Evolutionary conservation across 2,113 vertebrate genomes (phyloP).

Genomic region (Micronycteris hirsuta): DNA sequence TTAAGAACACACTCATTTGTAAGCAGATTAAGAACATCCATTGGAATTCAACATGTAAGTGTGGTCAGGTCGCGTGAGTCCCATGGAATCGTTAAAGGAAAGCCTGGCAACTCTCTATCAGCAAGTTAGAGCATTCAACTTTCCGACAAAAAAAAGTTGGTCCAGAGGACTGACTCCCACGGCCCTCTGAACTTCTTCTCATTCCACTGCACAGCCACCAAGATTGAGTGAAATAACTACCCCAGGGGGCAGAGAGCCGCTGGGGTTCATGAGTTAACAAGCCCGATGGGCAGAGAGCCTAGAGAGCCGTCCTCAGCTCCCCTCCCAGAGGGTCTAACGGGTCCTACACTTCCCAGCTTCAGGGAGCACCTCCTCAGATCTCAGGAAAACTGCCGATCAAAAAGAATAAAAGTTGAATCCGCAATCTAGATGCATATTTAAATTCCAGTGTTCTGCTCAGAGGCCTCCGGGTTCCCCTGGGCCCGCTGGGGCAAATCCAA

Average conservation of each 20-base stretch:
- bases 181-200: not conserved
- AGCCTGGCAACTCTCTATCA: not conserved
- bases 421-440: not conserved
- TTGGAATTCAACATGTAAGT: constrained; percentile 22
- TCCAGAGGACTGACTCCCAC: not conserved
- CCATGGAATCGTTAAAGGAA: not conserved
- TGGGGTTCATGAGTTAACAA: not conserved
- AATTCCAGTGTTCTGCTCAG: not conserved
- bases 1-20: constrained; percentile 14
- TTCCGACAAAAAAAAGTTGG: not conserved
- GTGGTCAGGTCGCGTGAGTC: not conserved
- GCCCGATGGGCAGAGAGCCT: accelerated
- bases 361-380: not conserved
- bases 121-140: not conserved
- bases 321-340: not conserved
- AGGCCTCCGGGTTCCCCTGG: not conserved
- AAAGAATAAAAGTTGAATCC: not conserved
- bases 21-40: not conserved
- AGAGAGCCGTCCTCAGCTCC: not conserved
- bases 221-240: not conserved
- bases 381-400: not conserved
- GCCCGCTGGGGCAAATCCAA: not conserved
- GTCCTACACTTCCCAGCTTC: not conserved
- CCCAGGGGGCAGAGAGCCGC: not conserved
- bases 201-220: not conserved